These are phyloP conservation scores for Therioaphis trifolii DNA, from an alignment of 2,888 invertebrate genomes.

Conservation along the genomic window DNA sequence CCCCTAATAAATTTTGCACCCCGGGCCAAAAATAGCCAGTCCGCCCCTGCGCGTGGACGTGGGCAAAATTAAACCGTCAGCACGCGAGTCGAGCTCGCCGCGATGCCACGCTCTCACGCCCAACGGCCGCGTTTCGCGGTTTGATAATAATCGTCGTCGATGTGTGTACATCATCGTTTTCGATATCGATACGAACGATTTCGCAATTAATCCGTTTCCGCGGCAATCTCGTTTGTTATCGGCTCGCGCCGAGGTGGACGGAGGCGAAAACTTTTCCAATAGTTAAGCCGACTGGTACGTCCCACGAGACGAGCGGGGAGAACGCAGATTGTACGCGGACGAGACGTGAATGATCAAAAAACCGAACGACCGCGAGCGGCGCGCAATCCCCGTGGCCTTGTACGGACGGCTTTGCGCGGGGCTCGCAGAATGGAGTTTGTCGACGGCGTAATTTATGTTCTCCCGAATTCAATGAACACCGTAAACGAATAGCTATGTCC, in stretches of 20 bases:
- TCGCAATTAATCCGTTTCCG: no score
- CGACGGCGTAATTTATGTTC: slow-evolving; percentile 10
- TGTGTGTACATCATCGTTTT: no score
- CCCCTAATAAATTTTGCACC: no score
- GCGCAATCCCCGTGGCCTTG: slow-evolving; percentile 14
- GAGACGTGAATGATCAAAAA: slow-evolving; percentile 53
- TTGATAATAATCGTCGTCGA: no score
- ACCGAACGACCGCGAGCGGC: not conserved
- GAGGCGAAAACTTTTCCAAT: slow-evolving; percentile 45
- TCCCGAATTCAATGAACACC: slow-evolving; percentile 26
- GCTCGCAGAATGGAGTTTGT: slow-evolving; percentile 8
- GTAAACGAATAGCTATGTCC: no score
- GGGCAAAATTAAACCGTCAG: no score
- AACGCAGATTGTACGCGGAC: slow-evolving; percentile 48
- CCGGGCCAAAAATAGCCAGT: no score
- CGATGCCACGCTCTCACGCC: no score
- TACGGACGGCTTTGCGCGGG: slow-evolving; percentile 1
- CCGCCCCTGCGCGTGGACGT: no score
- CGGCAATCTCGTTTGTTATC: slow-evolving; percentile 18
- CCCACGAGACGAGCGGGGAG: slow-evolving; percentile 41
- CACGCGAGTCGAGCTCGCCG: no score
- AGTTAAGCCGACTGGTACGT: slow-evolving; percentile 22
- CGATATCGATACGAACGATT: no score
- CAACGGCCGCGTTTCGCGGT: no score
- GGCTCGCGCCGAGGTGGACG: not conserved